Conservation (phyloP, 2,888 invertebrate species). For the Lordiphosa andalusiaca region DNA sequence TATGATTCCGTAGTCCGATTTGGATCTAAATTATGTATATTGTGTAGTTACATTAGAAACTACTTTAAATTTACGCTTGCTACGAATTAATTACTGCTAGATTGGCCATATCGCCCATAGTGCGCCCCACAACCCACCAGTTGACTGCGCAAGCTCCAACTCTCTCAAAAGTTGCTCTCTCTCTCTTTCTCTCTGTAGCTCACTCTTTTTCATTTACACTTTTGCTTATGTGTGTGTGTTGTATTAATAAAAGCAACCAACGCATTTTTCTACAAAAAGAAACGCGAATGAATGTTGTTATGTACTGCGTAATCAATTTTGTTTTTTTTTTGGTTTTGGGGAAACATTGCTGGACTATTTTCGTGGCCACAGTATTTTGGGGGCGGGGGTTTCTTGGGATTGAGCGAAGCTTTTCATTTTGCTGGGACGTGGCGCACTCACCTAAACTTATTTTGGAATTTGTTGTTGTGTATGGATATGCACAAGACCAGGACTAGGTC, state of each 20-base stretch:
- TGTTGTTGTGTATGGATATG: slow-evolving; percentile 43
- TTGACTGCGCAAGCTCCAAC: slow-evolving; percentile 46
- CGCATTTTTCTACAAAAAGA: slow-evolving; percentile 58
- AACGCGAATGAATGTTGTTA: slow-evolving; percentile 35
- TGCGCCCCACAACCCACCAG: slow-evolving; percentile 4
- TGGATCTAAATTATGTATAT: too few relatives aligned
- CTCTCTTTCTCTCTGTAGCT: slow-evolving; percentile 21
- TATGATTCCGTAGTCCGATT: too few relatives aligned
- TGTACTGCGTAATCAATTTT: slow-evolving; percentile 69
- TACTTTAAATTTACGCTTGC: too few relatives aligned
- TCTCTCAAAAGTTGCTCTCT: slow-evolving; percentile 46
- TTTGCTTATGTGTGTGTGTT: slow-evolving; percentile 49
- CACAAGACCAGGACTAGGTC: slow-evolving; percentile 21
- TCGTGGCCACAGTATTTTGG: slow-evolving; percentile 20
- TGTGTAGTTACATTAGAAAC: too few relatives aligned
- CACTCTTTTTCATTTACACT: slow-evolving; percentile 47
- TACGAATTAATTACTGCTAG: too few relatives aligned
- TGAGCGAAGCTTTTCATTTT: slow-evolving; percentile 13
- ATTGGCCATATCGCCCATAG: slow-evolving; percentile 17
- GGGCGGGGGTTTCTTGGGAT: slow-evolving; percentile 1
- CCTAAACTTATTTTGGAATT: slow-evolving; percentile 44
- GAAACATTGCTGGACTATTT: slow-evolving; percentile 45
- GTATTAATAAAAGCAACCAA: slow-evolving; percentile 72
- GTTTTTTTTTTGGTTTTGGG: slow-evolving; percentile 10
- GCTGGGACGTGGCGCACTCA: slow-evolving; percentile 46